phyloP scores from a whole-genome alignment of 2,113 vertebrate species.

The Pelobates fuscus region DNA sequence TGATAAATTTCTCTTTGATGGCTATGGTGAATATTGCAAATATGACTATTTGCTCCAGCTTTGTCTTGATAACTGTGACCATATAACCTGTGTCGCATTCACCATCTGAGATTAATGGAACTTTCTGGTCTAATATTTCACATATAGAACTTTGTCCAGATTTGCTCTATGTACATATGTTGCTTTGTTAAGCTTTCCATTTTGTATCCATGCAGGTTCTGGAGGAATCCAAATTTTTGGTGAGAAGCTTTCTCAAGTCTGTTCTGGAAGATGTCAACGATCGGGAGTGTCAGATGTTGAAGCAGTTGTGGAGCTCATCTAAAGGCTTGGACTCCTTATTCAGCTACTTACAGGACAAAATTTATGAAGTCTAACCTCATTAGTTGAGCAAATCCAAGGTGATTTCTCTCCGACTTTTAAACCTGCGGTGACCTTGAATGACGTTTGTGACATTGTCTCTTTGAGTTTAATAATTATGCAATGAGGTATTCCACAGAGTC shows the following conservation, averaged over 20 bases:
- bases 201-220: constrained; percentile 75
- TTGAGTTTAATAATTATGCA: constrained; percentile 59
- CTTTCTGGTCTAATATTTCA: too few species aligned
- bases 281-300: constrained; percentile 93
- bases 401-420: constrained; percentile 47
- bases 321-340: constrained; percentile 94
- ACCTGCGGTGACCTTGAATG: constrained; percentile 56
- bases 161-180: too few species aligned
- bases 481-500: constrained; percentile 56
- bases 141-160: too few species aligned
- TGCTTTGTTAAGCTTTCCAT: neutral
- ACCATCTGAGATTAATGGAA: too few species aligned
- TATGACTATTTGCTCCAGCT: too few species aligned
- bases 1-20: too few species aligned
- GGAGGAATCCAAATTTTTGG: constrained; percentile 93
- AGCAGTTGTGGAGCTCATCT: constrained; percentile 94
- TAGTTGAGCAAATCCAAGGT: neutral
- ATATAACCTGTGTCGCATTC: too few species aligned
- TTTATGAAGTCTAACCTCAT: constrained; percentile 81
- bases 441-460: constrained; percentile 63
- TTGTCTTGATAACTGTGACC: too few species aligned
- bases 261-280: constrained; percentile 93
- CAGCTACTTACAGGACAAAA: constrained; percentile 91
- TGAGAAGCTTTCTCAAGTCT: constrained; percentile 87
- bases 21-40: too few species aligned